Base-by-base conservation (phyloP, 2,888 invertebrate genomes). In the Caradrina clavipalpis region DNA sequence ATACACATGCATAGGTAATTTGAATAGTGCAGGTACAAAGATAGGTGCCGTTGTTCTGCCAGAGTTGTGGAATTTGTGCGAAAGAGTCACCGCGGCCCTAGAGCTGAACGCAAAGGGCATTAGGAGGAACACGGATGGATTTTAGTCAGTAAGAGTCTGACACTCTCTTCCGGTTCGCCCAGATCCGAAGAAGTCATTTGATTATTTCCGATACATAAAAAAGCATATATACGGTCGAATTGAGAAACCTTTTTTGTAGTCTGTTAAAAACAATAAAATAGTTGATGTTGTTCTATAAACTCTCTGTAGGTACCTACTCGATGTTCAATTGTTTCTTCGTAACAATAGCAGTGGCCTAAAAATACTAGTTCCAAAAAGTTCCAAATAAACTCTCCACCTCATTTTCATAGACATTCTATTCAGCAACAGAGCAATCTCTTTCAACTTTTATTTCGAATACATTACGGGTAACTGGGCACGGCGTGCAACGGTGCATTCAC, bases 401-500 rank as follows among this genome's bases (percentile, higher is more conserved):
- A 56, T 75, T 78, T 68, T 78, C 68, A 62, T 78, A 74, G 74
- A 69, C 31, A 49, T 62, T 76, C 45, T 19, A 64, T 80, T 55
- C 55, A 66, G 49, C 45, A 69, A 64, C 75, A 65, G 61, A 57
- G 35, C 57, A 60, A 58, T 58, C 51, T 76, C 76, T 77, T 76
- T 64, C 19, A 61, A 63, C 51, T 80, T 80, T 78, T 80, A 80
- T 78, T 80, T 76, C 55, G 78, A 66, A 70, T 71, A 58, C 47
- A 77, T 77, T 76, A 70, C 63, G 80, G 71, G 31, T 71, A 61
- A 69, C 69, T 66, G 80, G 66, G 76, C 80, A 79, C 76, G 59
- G 60, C 71, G 82, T 85, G 85, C 87, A 92, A 89, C 90, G 90
- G 88, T 90, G 90, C 87, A 87, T 90, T 87, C 82, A 85, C 87